Base-by-base conservation (phyloP, 2,113 vertebrate genomes). In the Mormoops blainvillei region DNA sequence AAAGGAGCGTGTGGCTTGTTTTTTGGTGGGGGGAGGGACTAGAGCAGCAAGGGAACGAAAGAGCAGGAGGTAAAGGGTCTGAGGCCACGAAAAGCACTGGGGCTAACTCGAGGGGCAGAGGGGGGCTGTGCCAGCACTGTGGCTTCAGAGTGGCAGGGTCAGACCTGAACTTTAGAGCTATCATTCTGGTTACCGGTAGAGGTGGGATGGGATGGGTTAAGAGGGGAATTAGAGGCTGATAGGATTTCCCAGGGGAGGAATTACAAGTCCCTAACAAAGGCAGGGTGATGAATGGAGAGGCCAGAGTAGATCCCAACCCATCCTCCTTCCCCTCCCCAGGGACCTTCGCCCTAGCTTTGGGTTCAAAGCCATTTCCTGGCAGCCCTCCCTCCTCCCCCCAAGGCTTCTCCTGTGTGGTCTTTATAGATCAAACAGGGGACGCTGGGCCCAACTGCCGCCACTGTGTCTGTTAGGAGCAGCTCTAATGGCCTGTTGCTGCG, bases 331-430 rank as follows among this genome's bases (percentile, higher is more conserved):
- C 52, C 45, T 94, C 95, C 87, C 63, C 8, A 28, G 90, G 63
- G 90, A 77, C 20, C 67, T 67, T 86, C 4, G 26, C 58, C 89
- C 85, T 96, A 89, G 96, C 92, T 95, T 95, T 92, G 93, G 92
- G 97, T 91, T 95, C 95, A 94, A 94, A 89, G 95, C 52, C 92
- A 87, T 92, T 58, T 94, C 93, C 54, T 22, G 83, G 92, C 97
- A 97, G 95, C 80, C 52, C 41, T 91, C 73, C 52, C 70, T 56
- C 87, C 22, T 36, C 48, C 84, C 91, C 71, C 45, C 26, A 95
- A 70, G 87, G 94, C 71, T 97, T 96, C 96, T 96, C 90, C 80
- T 95, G 96, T 95, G 95, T 97, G 97, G 96, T 98, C 97, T 98
- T 97, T 93, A 96, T 77, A 96, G 96, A 97, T 98, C 93, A 97